phyloP scores from a whole-genome alignment of 2,797 vertebrate species.

The Iguana delicatissima region DNA sequence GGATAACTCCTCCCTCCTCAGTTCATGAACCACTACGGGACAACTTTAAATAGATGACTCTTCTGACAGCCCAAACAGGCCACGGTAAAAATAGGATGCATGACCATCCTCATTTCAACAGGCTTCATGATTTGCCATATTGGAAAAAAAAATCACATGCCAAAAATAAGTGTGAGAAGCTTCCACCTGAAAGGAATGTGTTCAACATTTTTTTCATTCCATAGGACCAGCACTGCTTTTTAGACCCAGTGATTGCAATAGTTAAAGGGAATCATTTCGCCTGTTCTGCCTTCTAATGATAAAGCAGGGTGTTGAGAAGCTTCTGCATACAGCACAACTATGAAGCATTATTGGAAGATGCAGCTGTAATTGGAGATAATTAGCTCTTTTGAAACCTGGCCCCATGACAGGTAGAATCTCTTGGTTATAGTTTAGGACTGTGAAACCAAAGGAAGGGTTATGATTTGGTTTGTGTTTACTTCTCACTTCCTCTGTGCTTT shows the following conservation, averaged over 20 bases:
- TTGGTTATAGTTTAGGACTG: conserved; percentile 5
- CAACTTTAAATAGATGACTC: no score
- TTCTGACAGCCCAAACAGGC: no score
- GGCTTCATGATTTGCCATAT: neutral
- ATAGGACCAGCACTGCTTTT: neutral
- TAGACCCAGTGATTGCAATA: neutral
- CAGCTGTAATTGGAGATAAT: conserved; percentile 8
- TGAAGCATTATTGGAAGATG: conserved; percentile 1
- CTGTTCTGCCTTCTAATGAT: neutral
- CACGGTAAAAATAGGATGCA: no score
- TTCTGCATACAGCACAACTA: neutral
- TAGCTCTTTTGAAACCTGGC: conserved; percentile 19
- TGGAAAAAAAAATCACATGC: neutral
- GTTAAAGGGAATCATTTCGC: neutral
- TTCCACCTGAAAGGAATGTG: neutral
- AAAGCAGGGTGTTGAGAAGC: neutral
- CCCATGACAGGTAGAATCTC: neutral
- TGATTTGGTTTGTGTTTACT: conserved; percentile 33
- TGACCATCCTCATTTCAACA: neutral
- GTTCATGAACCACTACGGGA: no score
- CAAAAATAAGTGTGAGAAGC: neutral
- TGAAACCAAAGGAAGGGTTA: neutral
- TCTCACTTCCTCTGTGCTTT: conserved; percentile 18
- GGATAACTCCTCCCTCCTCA: no score
- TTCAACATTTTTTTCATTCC: neutral